Conservation (phyloP, 1,140 invertebrate genomes). For the Theocolax elegans region DNA sequence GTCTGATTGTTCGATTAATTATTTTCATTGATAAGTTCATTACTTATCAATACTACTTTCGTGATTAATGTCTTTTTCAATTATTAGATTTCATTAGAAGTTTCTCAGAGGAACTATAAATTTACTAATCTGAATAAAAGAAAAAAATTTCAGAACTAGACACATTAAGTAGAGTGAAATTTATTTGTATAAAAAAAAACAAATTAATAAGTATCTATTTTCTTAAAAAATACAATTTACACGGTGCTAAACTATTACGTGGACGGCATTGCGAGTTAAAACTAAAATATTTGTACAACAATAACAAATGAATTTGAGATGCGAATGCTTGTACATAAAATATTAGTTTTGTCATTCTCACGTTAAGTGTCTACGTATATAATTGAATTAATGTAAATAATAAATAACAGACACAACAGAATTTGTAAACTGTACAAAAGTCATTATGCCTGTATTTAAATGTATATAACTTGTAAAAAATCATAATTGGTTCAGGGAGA, state of each 20-base stretch:
- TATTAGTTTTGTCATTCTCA: conserved; percentile 10
- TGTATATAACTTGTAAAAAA: conserved; percentile 36
- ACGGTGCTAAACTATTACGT: conserved; percentile 28
- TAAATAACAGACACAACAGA: conserved; percentile 17
- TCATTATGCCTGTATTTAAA: conserved; percentile 25
- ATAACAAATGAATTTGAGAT: conserved; percentile 17
- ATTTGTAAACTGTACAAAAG: conserved; percentile 24
- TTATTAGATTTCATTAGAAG: neutral
- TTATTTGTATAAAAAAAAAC: conserved; percentile 20
- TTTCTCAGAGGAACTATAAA: conserved; percentile 16
- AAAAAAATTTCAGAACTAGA: neutral
- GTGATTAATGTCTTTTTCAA: neutral
- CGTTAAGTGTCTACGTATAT: conserved; percentile 14
- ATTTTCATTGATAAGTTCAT: conserved; percentile 2
- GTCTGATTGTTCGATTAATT: neutral
- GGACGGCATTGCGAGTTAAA: conserved; percentile 19
- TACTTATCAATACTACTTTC: conserved; percentile 8
- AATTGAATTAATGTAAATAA: conserved; percentile 20
- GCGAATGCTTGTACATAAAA: conserved; percentile 23
- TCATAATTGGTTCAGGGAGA: conserved; percentile 14
- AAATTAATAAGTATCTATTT: conserved; percentile 30
- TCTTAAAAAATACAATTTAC: conserved; percentile 36
- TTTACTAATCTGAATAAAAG: conserved; percentile 7
- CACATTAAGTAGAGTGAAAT: conserved; percentile 16
- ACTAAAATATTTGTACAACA: conserved; percentile 25